Conservation (phyloP, 2,888 invertebrate genomes). For the Cactoblastis cactorum region DNA sequence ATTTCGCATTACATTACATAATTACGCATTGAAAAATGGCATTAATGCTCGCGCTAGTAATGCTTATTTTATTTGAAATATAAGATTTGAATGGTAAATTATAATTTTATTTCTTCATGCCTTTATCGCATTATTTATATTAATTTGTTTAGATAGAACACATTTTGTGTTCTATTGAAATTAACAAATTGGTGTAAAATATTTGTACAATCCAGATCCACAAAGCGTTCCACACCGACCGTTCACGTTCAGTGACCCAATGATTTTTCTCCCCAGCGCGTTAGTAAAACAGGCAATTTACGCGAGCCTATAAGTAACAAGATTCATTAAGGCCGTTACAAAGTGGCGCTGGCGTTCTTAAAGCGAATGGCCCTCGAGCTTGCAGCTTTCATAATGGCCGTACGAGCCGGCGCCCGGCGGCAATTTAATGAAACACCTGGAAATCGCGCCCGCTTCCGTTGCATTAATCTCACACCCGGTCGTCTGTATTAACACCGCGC, state of each 20-base stretch:
- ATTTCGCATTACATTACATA: too few species aligned
- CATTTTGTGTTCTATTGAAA: too few species aligned
- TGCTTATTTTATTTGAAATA: too few species aligned
- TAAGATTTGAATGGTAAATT: too few species aligned
- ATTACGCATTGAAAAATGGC: too few species aligned
- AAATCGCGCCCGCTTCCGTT: conserved; percentile 71
- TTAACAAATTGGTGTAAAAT: too few species aligned
- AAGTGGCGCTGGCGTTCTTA: conserved; percentile 77
- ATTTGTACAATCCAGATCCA: conserved; percentile 23
- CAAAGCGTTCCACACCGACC: conserved; percentile 36
- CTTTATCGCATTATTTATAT: too few species aligned
- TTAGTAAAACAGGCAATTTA: conserved; percentile 75
- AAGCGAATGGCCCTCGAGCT: conserved; percentile 78
- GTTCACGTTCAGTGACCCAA: conserved; percentile 53
- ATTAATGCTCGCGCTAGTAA: too few species aligned
- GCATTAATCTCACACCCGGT: conserved; percentile 66
- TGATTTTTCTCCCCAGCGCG: conserved; percentile 52
- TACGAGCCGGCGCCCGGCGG: conserved; percentile 59
- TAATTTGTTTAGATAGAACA: too few species aligned
- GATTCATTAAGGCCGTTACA: conserved; percentile 78
- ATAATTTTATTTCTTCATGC: too few species aligned
- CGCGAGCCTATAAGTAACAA: conserved; percentile 77
- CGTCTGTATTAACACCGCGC: conserved; percentile 31
- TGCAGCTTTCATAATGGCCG: conserved; percentile 75
- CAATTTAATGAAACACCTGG: conserved; percentile 78